Evolutionary conservation across 2,113 vertebrate species (phyloP).

Genomic region (Thamnaconus septentrionalis): DNA sequence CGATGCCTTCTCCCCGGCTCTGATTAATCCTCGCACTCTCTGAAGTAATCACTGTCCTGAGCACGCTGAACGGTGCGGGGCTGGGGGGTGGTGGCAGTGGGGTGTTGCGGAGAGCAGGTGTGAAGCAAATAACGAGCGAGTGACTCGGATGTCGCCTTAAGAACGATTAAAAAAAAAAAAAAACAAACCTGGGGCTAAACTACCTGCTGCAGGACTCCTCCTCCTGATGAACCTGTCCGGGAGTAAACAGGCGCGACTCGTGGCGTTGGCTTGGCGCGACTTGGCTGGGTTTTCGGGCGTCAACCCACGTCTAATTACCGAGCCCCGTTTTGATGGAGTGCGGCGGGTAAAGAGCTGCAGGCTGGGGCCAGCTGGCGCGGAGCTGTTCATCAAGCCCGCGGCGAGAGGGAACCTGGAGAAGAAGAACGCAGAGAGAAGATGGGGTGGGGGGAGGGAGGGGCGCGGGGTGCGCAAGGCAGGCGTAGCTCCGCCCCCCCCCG

Average conservation of each 20-base stretch:
- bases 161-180: too few species aligned
- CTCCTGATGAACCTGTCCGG: slow-evolving; percentile 9
- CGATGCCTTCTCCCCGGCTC: slow-evolving; percentile 42
- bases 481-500: slow-evolving; percentile 12
- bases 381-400: too few species aligned
- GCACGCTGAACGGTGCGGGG: background rate
- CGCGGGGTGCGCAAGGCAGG: slow-evolving; percentile 18
- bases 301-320: slow-evolving; percentile 63
- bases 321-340: slow-evolving; percentile 50
- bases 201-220: too few species aligned
- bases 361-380: too few species aligned
- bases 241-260: slow-evolving; percentile 38
- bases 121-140: too few species aligned
- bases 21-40: slow-evolving; percentile 57
- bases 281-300: background rate
- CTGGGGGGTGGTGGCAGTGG: too few species aligned
- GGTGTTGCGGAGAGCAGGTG: too few species aligned
- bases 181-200: too few species aligned
- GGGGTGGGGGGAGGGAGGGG: background rate
- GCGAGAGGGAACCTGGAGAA: too few species aligned
- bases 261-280: slow-evolving; percentile 23
- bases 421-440: too few species aligned
- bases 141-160: too few species aligned
- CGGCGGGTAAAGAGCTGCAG: slow-evolving; percentile 21
- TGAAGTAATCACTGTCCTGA: slow-evolving; percentile 55